These are phyloP conservation scores for Gymnodraco acuticeps DNA, from an alignment of 2,797 vertebrate species.

Conservation along the genomic window DNA sequence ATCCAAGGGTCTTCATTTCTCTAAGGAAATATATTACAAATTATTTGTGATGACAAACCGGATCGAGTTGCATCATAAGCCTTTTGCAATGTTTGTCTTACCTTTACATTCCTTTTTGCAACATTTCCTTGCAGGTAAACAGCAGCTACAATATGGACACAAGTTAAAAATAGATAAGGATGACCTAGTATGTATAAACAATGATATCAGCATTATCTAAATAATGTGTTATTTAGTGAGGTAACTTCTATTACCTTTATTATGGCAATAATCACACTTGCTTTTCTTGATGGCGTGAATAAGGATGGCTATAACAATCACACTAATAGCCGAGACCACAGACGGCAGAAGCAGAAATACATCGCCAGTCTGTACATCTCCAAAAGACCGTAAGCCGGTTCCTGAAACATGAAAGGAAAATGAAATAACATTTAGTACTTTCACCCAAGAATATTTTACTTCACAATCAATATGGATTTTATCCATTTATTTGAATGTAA, in stretches of 20 bases:
- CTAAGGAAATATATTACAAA: constrained; percentile 10
- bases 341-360: neutral
- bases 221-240: too few species aligned
- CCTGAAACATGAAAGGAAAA: constrained; percentile 21
- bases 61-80: neutral
- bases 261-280: constrained; percentile 16
- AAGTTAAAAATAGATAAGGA: neutral
- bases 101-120: constrained; percentile 15
- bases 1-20: constrained; percentile 20
- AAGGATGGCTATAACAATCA: constrained; percentile 2
- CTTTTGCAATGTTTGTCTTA: neutral
- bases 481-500: neutral
- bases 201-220: too few species aligned
- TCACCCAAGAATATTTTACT: neutral
- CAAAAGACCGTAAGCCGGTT: neutral
- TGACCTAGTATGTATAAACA: too few species aligned
- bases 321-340: neutral
- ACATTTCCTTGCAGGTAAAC: constrained; percentile 5
- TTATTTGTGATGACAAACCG: neutral
- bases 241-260: too few species aligned
- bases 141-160: constrained; percentile 11
- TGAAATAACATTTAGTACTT: neutral
- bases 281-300: constrained; percentile 4
- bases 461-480: neutral
- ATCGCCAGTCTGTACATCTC: neutral